Evolutionary conservation across 2,113 vertebrate genomes (phyloP), one percentile per base, ranked within the genome.

Genomic region (Rhynchomys soricoides): DNA sequence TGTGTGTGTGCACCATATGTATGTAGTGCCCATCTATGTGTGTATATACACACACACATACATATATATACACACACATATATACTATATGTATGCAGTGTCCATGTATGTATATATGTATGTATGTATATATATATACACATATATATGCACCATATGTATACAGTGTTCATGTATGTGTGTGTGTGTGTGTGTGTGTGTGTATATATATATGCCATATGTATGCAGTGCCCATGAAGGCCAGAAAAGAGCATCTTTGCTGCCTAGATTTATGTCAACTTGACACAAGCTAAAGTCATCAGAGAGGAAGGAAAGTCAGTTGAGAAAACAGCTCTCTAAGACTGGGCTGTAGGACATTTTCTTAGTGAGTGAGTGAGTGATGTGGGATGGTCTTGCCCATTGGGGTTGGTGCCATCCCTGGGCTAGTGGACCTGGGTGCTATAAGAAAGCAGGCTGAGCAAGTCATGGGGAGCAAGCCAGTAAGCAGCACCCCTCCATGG

Each of bases 81-180:
- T 31, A 29, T 10, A 66, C 13, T 22, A 62, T 24, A 62, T 62
- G 22, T 62, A 62, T 62, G 21, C 59, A 62, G 6, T 62, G 59
- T 7, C 22, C 59, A 21, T 62, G 59, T 62, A 9, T 62, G 22
- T 81, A 34, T 75, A 22, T 77, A 19, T 77, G 2, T 43, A 1
- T 22, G 17, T 11, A 3, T 43, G 21, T 11, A 34, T 22, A 3
- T 37, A 16, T 4, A 4, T 10, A n/a, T n/a, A n/a, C n/a, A n/a
- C 6, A 34, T 22, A 3, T 37, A 16, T 4, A 4, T 10, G 7
- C 5, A 34, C 43, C 12, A 8, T 48, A 43, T 31, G 43, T 19
- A 78, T 50, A 9, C 16, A 37, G 17, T 79, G 31, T 4, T 29
- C 75, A 50, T 50, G 1, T 52, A 52, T 52, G n/a, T n/a, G 50